These are phyloP conservation scores for Rhagoletis zephyria DNA, from an alignment of 1,140 invertebrate genomes.

Conservation along the genomic window DNA sequence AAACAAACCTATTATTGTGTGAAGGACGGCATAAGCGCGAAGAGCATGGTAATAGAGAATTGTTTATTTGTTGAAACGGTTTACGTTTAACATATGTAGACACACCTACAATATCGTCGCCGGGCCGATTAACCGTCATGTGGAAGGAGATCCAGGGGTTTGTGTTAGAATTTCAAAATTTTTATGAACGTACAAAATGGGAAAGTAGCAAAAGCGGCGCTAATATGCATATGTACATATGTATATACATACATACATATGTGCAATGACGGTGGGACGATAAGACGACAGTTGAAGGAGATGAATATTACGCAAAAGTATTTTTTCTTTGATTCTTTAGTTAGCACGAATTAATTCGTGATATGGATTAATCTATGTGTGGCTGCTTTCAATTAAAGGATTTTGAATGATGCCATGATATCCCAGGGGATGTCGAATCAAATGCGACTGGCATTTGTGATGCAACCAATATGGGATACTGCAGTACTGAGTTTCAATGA, in stretches of 20 bases:
- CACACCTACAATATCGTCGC: background rate
- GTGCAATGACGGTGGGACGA: background rate
- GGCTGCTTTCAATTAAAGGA: slow-evolving; percentile 25
- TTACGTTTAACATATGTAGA: slow-evolving; percentile 38
- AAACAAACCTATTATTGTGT: background rate
- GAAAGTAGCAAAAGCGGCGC: background rate
- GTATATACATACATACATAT: too few relatives aligned
- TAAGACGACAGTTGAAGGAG: background rate
- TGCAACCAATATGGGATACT: slow-evolving; percentile 24
- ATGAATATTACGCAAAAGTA: slow-evolving; percentile 41
- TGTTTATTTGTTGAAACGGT: slow-evolving; percentile 49
- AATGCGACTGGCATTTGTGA: background rate
- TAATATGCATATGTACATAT: background rate
- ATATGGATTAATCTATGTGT: slow-evolving; percentile 43
- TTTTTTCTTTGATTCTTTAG: slow-evolving; percentile 51
- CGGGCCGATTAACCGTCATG: background rate
- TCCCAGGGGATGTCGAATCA: background rate
- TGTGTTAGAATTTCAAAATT: background rate
- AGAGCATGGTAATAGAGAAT: background rate
- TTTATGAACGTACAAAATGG: background rate
- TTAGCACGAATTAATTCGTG: slow-evolving; percentile 45
- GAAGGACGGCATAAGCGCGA: background rate
- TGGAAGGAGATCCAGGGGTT: background rate
- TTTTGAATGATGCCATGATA: slow-evolving; percentile 15
- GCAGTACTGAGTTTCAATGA: slow-evolving; percentile 50